These are phyloP conservation scores for Oreochromis aureus DNA, from an alignment of 2,113 vertebrate genomes.

Conservation along the genomic window DNA sequence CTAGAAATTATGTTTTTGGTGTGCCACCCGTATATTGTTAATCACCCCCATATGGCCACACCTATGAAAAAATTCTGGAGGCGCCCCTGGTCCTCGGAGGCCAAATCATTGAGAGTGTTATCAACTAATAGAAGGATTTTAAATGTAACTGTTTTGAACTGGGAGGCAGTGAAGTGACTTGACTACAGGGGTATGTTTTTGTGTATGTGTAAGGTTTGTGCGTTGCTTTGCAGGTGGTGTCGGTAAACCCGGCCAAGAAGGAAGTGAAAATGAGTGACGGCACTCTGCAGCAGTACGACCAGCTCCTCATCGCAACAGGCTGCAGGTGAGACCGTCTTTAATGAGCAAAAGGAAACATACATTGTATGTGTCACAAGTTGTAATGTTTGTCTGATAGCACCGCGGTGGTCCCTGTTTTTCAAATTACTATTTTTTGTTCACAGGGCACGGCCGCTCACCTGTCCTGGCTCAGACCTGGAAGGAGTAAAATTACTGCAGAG, in stretches of 20 bases:
- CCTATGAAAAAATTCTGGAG: neutral
- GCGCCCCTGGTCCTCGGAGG: neutral
- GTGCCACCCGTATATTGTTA: neutral
- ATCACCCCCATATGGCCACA: neutral
- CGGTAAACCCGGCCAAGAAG: slow-evolving; percentile 66
- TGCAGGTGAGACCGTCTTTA: slow-evolving; percentile 65
- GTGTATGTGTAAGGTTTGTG: neutral
- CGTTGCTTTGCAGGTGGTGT: slow-evolving; percentile 67
- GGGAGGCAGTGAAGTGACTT: neutral
- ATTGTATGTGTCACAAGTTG: neutral
- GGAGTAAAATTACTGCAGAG: slow-evolving; percentile 73
- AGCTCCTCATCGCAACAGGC: slow-evolving; percentile 82
- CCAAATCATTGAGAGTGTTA: neutral
- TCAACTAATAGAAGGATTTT: neutral
- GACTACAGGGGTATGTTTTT: neutral
- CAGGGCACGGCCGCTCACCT: slow-evolving; percentile 71
- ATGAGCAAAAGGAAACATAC: neutral
- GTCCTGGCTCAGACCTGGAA: slow-evolving; percentile 76
- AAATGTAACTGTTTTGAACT: neutral
- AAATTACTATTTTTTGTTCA: neutral
- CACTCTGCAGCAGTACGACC: slow-evolving; percentile 69
- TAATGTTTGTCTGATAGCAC: neutral
- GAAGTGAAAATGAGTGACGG: slow-evolving; percentile 69
- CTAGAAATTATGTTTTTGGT: neutral
- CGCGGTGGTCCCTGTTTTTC: neutral